Conservation (phyloP, 2,113 vertebrate genomes). For the Eudyptes chrysolophus region DNA sequence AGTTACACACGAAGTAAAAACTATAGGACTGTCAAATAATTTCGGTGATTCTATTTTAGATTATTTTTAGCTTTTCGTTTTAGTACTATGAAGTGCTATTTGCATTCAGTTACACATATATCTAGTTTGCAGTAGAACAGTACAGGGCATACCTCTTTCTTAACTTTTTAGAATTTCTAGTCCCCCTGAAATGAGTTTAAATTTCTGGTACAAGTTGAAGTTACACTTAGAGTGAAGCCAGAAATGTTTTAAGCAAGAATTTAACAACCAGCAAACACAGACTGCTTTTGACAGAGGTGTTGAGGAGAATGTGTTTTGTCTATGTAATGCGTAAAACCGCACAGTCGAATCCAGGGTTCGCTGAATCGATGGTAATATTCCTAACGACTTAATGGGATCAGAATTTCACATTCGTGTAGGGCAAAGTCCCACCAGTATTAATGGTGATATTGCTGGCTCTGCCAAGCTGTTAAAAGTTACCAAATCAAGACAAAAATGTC, state of each 20-base stretch:
- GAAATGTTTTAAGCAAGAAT: not conserved
- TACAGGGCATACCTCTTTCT: not conserved
- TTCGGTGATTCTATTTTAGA: not conserved
- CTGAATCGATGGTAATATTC: not conserved
- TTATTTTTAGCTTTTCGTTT: not conserved
- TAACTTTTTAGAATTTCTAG: not conserved
- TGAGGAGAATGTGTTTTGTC: not conserved
- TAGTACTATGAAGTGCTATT: not conserved
- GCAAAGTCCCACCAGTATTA: not conserved
- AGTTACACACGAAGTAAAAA: not conserved
- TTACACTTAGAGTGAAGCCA: not conserved
- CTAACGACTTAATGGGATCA: not conserved
- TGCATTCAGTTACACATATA: not conserved
- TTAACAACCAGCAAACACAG: not conserved
- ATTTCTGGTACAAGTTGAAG: not conserved
- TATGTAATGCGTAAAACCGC: accelerated
- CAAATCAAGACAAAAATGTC: not conserved
- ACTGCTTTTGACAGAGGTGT: not conserved
- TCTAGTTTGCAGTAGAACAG: not conserved
- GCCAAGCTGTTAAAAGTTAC: not conserved
- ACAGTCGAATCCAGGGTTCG: not conserved
- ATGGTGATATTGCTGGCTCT: not conserved
- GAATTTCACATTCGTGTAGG: not conserved
- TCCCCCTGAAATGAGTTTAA: not conserved
- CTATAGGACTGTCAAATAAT: not conserved